Percentiles rank a stretch among this genome's conserved stretches.
phyloP scores from a whole-genome alignment of 2,888 invertebrate genomes.

The Conomelus anceps region DNA sequence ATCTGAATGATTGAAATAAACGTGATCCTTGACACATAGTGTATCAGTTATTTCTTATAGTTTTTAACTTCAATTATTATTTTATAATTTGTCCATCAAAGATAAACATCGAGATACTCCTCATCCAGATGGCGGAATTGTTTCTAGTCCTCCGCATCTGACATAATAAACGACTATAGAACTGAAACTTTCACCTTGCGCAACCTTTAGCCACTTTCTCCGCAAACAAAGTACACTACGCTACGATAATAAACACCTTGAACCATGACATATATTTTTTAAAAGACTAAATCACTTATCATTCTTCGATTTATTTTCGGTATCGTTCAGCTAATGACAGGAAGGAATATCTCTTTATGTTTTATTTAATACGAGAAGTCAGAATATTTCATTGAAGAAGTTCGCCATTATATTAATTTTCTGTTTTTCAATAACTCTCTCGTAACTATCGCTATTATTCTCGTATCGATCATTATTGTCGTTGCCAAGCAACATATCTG shows the following conservation, averaged over 20 bases:
- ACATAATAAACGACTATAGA: not conserved
- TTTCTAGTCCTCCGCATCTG: not conserved
- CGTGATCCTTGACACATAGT: too few relatives aligned
- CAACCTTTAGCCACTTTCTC: not conserved
- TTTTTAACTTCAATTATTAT: not conserved
- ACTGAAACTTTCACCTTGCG: not conserved
- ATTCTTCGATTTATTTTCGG: not conserved
- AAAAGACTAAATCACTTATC: not conserved
- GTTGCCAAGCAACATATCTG: too few relatives aligned
- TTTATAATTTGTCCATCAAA: not conserved
- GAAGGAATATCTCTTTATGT: not conserved
- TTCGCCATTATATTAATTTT: too few relatives aligned
- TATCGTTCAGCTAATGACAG: not conserved
- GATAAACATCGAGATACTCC: not conserved
- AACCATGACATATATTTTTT: not conserved
- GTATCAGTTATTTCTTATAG: too few relatives aligned
- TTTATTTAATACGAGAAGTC: not conserved
- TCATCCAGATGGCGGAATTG: too few relatives aligned
- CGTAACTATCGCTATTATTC: too few relatives aligned
- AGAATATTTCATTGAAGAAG: too few relatives aligned
- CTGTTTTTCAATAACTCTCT: too few relatives aligned
- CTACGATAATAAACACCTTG: not conserved
- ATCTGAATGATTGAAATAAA: too few relatives aligned
- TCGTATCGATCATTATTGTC: too few relatives aligned
- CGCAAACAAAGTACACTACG: not conserved